phyloP scores from a whole-genome alignment of 2,113 vertebrate genomes.

The Tangachromis dhanisi region DNA sequence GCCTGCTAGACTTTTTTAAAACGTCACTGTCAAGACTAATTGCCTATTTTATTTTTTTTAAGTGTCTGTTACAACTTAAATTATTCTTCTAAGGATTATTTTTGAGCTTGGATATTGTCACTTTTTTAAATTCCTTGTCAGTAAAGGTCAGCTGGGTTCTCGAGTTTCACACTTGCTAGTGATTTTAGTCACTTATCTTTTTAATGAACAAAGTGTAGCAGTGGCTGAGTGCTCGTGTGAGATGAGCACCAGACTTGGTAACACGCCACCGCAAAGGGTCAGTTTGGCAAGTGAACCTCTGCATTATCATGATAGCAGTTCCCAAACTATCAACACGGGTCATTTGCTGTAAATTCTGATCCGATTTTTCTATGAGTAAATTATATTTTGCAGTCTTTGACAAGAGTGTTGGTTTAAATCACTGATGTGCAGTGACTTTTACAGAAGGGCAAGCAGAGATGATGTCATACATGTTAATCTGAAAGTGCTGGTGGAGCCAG shows the following conservation, averaged over 20 bases:
- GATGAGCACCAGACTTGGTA: background rate
- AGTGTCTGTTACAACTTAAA: background rate
- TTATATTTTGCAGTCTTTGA: background rate
- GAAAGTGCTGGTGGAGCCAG: background rate
- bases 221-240: background rate
- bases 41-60: background rate
- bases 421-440: background rate
- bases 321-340: background rate
- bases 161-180: background rate
- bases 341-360: background rate
- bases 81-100: background rate
- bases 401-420: background rate
- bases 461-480: background rate
- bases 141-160: background rate
- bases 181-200: background rate
- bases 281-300: background rate
- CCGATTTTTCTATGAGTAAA: background rate
- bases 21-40: background rate
- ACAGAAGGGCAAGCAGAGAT: background rate
- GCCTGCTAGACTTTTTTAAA: background rate
- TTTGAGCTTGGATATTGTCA: background rate
- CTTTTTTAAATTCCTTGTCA: background rate
- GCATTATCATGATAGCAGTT: background rate
- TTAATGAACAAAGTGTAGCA: background rate
- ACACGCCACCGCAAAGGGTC: background rate